phyloP scores from a whole-genome alignment of 2,888 invertebrate species.

The Alloscopus bannaensis region DNA sequence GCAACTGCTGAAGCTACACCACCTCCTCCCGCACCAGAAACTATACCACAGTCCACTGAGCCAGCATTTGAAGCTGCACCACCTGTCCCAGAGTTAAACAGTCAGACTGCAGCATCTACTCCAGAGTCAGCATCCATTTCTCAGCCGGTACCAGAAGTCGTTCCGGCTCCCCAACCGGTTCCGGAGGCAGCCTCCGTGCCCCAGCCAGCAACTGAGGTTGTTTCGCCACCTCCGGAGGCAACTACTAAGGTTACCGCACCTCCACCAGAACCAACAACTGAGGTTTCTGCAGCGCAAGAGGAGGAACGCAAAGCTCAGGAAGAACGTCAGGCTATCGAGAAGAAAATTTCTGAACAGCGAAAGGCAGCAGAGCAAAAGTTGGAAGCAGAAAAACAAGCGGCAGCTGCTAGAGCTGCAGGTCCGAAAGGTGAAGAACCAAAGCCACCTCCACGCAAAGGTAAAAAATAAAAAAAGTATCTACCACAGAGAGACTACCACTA shows the following conservation, averaged over 20 bases:
- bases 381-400: conserved; percentile 67
- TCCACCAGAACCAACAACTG: conserved; percentile 23
- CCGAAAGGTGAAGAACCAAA: conserved; percentile 65
- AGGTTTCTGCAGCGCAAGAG: conserved; percentile 57
- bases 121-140: conserved; percentile 23
- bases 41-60: conserved; percentile 13
- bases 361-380: conserved; percentile 70
- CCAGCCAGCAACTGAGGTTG: conserved; percentile 25
- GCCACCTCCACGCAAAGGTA: conserved; percentile 61
- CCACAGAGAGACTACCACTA: conserved; percentile 34
- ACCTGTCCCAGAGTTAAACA: conserved; percentile 71
- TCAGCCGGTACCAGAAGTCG: conserved; percentile 26
- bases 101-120: conserved; percentile 61
- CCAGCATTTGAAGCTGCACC: conserved; percentile 35
- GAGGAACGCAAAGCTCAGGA: conserved; percentile 62
- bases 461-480: conserved; percentile 58
- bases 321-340: conserved; percentile 70
- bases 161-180: conserved; percentile 22
- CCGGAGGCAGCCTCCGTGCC: conserved; percentile 21
- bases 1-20: conserved; percentile 10
- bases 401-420: conserved; percentile 65
- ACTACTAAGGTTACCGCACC: conserved; percentile 8
- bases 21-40: not conserved
- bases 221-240: conserved; percentile 13
- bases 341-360: conserved; percentile 72